A percentile compares a stretch with the other conserved stretches of the same genome.
Evolutionary conservation across 2,797 vertebrate species (phyloP).

Genomic region (Smutsia temminckii): DNA sequence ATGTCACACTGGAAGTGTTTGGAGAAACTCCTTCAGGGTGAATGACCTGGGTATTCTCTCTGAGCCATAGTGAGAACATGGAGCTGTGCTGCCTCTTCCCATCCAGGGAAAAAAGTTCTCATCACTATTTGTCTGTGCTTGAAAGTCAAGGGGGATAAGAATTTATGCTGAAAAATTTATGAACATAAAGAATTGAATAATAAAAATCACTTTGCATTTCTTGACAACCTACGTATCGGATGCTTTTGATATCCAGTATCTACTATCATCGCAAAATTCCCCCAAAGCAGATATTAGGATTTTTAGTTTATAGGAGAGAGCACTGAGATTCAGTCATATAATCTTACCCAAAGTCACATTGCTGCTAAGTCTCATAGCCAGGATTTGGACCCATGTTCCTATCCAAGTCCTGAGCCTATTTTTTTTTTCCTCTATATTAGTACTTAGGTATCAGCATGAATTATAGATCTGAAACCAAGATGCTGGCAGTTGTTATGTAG

Average conservation of each 20-base stretch:
- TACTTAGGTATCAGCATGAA: background rate
- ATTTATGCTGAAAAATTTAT: background rate
- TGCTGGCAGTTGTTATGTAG: background rate
- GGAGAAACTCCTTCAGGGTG: conserved; percentile 18
- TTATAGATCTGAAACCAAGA: background rate
- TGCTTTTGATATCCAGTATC: background rate
- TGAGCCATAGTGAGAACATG: background rate
- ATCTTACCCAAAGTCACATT: background rate
- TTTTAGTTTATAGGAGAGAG: conserved; percentile 14
- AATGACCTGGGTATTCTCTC: background rate
- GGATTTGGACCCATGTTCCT: background rate
- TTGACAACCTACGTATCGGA: background rate
- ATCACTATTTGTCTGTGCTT: background rate
- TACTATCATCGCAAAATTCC: background rate
- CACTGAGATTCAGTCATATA: background rate
- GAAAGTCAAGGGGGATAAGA: background rate
- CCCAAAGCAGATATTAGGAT: background rate
- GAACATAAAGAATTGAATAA: background rate
- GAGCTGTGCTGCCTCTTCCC: background rate
- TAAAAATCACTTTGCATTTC: conserved; percentile 13
- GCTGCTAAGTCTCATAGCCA: background rate
- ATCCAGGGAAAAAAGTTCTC: background rate
- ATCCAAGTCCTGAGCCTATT: background rate
- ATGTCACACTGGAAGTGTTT: background rate
- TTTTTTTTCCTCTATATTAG: background rate